These are phyloP conservation scores for Aphidoletes aphidimyza DNA, from an alignment of 2,888 invertebrate species.

Conservation along the genomic window DNA sequence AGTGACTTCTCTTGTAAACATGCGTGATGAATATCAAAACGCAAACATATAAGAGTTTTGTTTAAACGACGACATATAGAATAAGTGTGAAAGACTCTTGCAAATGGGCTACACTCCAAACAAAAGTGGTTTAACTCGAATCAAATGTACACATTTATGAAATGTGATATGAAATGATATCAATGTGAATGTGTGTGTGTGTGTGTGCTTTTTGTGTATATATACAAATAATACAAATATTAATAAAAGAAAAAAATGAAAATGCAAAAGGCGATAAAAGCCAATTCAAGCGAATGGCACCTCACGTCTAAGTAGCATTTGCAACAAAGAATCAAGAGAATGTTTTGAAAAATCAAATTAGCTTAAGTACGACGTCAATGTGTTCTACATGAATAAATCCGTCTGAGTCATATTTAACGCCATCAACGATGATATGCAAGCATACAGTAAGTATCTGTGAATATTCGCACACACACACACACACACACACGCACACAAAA, in stretches of 20 bases:
- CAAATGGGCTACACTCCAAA: too few relatives aligned
- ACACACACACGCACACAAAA: too few relatives aligned
- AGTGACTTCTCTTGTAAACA: too few relatives aligned
- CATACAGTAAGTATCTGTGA: not conserved
- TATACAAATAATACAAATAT: not conserved
- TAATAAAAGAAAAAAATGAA: not conserved
- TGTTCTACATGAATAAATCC: constrained; percentile 27
- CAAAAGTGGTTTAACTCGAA: constrained; percentile 2
- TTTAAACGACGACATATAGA: too few relatives aligned
- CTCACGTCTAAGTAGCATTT: not conserved
- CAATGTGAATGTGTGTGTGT: not conserved
- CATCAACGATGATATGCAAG: not conserved
- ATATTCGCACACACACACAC: not conserved
- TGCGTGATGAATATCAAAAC: too few relatives aligned
- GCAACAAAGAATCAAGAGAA: not conserved
- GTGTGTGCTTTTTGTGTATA: not conserved
- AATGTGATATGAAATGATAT: not conserved
- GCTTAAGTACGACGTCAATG: constrained; percentile 35
- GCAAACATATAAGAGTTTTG: too few relatives aligned
- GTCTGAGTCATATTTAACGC: constrained; percentile 47
- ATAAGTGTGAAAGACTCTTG: too few relatives aligned
- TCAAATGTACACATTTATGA: not conserved
- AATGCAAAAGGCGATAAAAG: not conserved
- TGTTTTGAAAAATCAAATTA: constrained; percentile 22
- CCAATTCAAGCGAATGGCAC: not conserved